Conservation (phyloP, 2,113 vertebrate species). For the Leptobrachium leishanense region DNA sequence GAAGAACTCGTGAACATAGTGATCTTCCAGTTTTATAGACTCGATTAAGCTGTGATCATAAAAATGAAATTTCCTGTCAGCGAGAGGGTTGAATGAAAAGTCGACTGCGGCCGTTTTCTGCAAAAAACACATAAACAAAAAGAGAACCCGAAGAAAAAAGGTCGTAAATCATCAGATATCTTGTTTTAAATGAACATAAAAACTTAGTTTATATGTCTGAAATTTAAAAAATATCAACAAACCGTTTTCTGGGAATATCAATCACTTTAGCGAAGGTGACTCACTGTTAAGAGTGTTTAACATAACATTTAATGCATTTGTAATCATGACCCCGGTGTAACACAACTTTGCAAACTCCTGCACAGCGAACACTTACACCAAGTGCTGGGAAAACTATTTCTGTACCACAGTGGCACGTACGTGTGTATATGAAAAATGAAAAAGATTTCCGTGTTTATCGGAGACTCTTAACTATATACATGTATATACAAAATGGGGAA, state of each 20-base stretch:
- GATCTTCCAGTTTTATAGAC: conserved; percentile 64
- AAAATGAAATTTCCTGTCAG: conserved; percentile 64
- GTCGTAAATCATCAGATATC: not conserved
- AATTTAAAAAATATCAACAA: too few species aligned
- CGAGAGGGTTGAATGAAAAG: conserved; percentile 64
- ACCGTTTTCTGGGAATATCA: too few species aligned
- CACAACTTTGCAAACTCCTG: too few species aligned
- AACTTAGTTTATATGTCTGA: too few species aligned
- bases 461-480: too few species aligned
- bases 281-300: too few species aligned
- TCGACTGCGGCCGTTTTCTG: conserved; percentile 65
- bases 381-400: not conserved
- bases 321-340: too few species aligned
- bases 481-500: not conserved
- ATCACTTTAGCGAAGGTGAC: too few species aligned
- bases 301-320: too few species aligned
- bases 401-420: not conserved
- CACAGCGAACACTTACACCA: too few species aligned
- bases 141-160: not conserved
- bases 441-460: not conserved
- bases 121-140: conserved; percentile 17
- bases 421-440: not conserved
- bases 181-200: too few species aligned
- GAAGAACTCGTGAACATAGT: conserved; percentile 70
- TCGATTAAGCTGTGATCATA: conserved; percentile 68